A percentile compares a stretch with the other conserved stretches of the same genome.
Evolutionary conservation across 2,797 vertebrate species (phyloP).

Genomic region (Notoglanidium macrostoma): DNA sequence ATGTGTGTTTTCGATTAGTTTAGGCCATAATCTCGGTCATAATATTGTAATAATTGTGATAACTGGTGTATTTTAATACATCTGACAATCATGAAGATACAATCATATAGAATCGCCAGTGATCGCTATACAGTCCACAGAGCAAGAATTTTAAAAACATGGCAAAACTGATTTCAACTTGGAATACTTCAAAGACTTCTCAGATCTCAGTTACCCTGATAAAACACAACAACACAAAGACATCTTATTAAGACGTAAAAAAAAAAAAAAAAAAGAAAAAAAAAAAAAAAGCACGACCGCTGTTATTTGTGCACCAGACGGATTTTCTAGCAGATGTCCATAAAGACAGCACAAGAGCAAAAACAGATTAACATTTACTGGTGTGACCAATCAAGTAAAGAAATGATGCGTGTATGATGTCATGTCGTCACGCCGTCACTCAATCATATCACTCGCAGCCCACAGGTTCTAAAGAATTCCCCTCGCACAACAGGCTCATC

Average conservation of each 20-base stretch:
- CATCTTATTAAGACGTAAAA: slow-evolving; percentile 3
- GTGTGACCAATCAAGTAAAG: slow-evolving; percentile 52
- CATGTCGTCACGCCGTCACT: not conserved
- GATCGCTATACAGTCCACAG: too few relatives aligned
- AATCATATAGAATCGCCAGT: too few relatives aligned
- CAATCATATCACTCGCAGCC: not conserved
- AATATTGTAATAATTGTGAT: too few relatives aligned
- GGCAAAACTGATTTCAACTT: not conserved
- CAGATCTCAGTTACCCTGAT: not conserved
- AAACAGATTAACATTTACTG: slow-evolving; percentile 63
- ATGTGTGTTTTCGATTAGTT: not conserved
- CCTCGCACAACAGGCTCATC: not conserved
- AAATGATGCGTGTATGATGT: slow-evolving; percentile 46
- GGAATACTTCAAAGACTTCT: not conserved
- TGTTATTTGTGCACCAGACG: not conserved
- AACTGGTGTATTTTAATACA: not conserved
- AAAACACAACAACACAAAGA: not conserved
- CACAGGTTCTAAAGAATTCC: not conserved
- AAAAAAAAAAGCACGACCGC: not conserved
- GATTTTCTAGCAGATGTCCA: not conserved
- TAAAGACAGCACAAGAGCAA: slow-evolving; percentile 41
- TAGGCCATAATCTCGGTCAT: not conserved
- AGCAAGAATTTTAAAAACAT: not conserved
- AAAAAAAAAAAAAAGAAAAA: too few relatives aligned
- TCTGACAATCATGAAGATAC: not conserved